Evolutionary conservation across 2,888 invertebrate species (phyloP).

Genomic region (Oligia strigilis): DNA sequence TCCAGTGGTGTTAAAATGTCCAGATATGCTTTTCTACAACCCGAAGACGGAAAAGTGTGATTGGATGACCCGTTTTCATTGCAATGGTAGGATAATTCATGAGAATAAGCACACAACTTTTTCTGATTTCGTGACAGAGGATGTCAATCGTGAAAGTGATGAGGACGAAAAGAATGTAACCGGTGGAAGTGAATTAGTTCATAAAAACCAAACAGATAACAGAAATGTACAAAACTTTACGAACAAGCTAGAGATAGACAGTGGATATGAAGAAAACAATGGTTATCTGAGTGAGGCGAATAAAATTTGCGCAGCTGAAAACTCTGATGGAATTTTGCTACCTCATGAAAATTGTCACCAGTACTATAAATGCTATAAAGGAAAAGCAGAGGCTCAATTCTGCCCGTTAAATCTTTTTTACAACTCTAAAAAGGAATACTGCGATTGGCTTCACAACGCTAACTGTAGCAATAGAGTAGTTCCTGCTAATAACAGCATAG

Average conservation of each 20-base stretch:
- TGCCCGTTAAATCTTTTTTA: constrained; percentile 64
- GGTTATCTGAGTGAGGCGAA: constrained; percentile 65
- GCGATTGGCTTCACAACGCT: constrained; percentile 69
- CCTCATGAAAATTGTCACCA: constrained; percentile 72
- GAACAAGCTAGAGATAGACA: not conserved
- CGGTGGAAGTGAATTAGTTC: not conserved
- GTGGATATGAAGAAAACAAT: not conserved
- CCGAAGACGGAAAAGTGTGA: constrained; percentile 70
- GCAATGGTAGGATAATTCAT: constrained; percentile 67
- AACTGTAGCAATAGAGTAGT: constrained; percentile 65
- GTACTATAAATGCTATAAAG: constrained; percentile 68
- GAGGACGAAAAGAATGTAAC: not conserved
- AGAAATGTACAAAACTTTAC: not conserved
- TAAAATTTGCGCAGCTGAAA: constrained; percentile 65
- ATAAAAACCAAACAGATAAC: not conserved
- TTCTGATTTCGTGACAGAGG: not conserved
- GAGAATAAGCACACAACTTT: not conserved
- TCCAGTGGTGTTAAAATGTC: constrained; percentile 68
- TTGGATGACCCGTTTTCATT: constrained; percentile 73
- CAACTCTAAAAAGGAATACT: constrained; percentile 63
- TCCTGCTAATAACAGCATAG: constrained; percentile 12
- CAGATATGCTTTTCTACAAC: constrained; percentile 69
- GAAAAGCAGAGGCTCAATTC: constrained; percentile 58
- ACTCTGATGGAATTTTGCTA: constrained; percentile 63
- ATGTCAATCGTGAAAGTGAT: not conserved